Percentiles rank a stretch among this genome's conserved stretches.
These are phyloP conservation scores for Cotesia chilonis DNA, from an alignment of 1,140 invertebrate species.

Conservation along the genomic window DNA sequence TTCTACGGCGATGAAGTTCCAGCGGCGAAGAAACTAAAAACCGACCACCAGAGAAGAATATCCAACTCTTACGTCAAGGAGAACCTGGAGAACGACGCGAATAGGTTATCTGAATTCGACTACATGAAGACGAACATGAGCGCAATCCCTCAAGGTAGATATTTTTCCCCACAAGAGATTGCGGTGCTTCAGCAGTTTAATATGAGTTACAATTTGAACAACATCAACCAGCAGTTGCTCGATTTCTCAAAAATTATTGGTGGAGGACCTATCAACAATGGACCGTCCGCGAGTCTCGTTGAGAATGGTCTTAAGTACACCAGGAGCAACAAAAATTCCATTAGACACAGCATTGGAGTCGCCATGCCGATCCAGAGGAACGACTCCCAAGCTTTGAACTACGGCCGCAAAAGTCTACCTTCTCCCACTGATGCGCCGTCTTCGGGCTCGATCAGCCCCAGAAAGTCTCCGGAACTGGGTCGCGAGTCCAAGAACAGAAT, in stretches of 20 bases:
- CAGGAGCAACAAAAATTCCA: conserved; percentile 36
- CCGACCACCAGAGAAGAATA: conserved; percentile 21
- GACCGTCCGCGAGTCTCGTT: conserved; percentile 52
- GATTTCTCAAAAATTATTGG: conserved; percentile 22
- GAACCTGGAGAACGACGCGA: conserved; percentile 38
- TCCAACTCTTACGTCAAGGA: conserved; percentile 31
- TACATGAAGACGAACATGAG: conserved; percentile 42
- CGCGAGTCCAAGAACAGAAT: neutral
- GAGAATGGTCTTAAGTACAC: conserved; percentile 60
- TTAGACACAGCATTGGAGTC: conserved; percentile 42
- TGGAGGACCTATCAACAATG: conserved; percentile 34
- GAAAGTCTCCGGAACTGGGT: conserved; percentile 44
- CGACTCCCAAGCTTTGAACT: conserved; percentile 43
- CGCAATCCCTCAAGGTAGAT: conserved; percentile 43
- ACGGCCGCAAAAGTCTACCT: conserved; percentile 43
- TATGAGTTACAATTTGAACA: too few species aligned
- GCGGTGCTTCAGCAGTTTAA: too few species aligned
- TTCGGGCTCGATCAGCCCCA: conserved; percentile 41
- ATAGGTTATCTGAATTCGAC: conserved; percentile 15
- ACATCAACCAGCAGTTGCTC: too few species aligned
- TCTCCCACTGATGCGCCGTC: conserved; percentile 47
- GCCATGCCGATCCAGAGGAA: conserved; percentile 46
- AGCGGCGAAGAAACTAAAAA: conserved; percentile 44
- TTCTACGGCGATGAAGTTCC: conserved; percentile 52
- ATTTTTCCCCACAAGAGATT: conserved; percentile 43